Conservation (phyloP, 2,113 vertebrate species). For the Catharus fuscescens region DNA sequence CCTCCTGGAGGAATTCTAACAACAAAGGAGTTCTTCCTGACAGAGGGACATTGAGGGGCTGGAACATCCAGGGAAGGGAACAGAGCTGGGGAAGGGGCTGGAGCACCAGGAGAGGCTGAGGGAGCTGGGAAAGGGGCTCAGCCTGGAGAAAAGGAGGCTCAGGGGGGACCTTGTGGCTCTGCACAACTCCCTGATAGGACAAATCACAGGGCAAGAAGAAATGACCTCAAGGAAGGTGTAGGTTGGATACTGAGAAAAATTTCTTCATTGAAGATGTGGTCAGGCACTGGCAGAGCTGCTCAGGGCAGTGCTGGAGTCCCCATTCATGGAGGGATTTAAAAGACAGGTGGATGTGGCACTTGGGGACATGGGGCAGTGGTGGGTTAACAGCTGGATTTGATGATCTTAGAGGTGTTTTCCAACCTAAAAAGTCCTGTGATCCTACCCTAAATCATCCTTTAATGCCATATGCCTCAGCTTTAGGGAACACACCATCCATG, state of each 20-base stretch:
- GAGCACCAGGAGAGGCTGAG: background rate
- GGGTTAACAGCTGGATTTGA: background rate
- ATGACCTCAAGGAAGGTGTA: background rate
- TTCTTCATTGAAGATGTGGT: background rate
- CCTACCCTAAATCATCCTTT: background rate
- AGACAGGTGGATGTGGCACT: background rate
- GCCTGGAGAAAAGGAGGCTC: background rate
- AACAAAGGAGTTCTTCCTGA: background rate
- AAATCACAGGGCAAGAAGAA: background rate
- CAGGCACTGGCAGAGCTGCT: background rate
- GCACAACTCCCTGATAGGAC: background rate
- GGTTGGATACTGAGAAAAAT: background rate
- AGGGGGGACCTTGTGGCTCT: rapidly evolving
- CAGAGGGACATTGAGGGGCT: rapidly evolving
- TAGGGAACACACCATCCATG: background rate
- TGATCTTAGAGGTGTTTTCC: background rate
- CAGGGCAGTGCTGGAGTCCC: background rate
- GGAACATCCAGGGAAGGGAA: background rate
- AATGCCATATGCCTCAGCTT: background rate
- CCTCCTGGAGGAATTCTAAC: background rate
- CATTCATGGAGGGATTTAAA: background rate
- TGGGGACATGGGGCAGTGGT: background rate
- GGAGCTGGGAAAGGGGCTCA: background rate
- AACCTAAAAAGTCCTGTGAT: background rate
- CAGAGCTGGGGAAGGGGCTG: background rate